These are phyloP conservation scores for Elgonia sp. DNA, from an alignment of 2,888 invertebrate species.

Conservation along the genomic window DNA sequence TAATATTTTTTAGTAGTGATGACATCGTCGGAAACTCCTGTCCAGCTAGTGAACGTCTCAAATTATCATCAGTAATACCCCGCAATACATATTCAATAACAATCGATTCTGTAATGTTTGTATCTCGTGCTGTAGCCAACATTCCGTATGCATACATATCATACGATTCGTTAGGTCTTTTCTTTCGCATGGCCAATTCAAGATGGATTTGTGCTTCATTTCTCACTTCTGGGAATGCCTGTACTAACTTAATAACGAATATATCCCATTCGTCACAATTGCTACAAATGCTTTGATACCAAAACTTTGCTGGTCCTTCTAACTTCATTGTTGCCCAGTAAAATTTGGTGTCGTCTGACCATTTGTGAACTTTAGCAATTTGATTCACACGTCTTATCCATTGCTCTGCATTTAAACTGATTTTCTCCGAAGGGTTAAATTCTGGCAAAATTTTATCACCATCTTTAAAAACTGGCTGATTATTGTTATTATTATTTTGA, in stretches of 20 bases:
- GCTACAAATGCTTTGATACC: conserved; percentile 11
- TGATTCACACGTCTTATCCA: conserved; percentile 10
- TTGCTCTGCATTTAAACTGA: conserved; percentile 1
- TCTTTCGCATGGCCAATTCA: conserved; percentile 16
- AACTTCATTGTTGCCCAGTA: conserved; percentile 39
- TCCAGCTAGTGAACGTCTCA: conserved; percentile 10
- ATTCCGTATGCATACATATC: conserved; percentile 45
- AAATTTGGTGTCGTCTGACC: conserved; percentile 11
- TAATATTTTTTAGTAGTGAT: not conserved
- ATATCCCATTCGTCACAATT: conserved; percentile 14
- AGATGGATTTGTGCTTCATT: conserved; percentile 30
- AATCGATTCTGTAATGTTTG: not conserved
- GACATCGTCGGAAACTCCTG: not conserved
- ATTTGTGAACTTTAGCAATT: conserved; percentile 30
- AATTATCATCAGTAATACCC: conserved; percentile 13
- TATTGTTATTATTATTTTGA: no score
- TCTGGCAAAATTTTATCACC: not conserved
- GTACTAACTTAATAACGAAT: not conserved
- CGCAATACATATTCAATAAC: conserved; percentile 11
- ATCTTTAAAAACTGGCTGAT: not conserved
- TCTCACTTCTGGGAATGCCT: conserved; percentile 25
- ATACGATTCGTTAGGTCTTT: conserved; percentile 37
- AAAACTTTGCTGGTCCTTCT: conserved; percentile 41
- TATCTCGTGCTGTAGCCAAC: conserved; percentile 11
- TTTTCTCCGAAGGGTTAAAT: conserved; percentile 10